A percentile compares a stretch with the other conserved stretches of the same genome.
phyloP scores from a whole-genome alignment of 37 sponge, comb jelly and placozoan genomes.

The Axinella damicornis region DNA sequence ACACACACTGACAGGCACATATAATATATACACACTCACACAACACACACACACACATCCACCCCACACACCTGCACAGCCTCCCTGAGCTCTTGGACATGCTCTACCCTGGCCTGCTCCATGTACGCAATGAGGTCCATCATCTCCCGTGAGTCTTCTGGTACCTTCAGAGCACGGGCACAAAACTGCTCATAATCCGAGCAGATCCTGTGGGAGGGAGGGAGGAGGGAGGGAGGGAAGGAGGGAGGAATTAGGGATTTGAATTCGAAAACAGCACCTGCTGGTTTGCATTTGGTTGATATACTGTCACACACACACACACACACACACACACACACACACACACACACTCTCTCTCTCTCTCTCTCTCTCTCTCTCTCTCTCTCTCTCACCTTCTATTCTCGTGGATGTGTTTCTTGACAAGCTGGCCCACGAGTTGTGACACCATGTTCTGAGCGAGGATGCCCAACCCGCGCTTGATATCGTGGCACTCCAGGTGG shows the following conservation, averaged over 20 bases:
- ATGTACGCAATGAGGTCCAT: slow-evolving; percentile 89
- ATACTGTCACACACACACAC: too few relatives aligned
- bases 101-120: slow-evolving; percentile 61
- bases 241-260: neutral
- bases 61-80: slow-evolving; percentile 47
- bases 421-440: slow-evolving; percentile 60
- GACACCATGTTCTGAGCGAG: slow-evolving; percentile 38
- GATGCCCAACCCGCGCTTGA: slow-evolving; percentile 71
- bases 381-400: slow-evolving; percentile 92
- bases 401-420: slow-evolving; percentile 63
- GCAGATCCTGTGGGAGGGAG: slow-evolving; percentile 67
- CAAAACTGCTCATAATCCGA: slow-evolving; percentile 88
- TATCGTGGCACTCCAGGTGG: slow-evolving; percentile 82
- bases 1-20: too few relatives aligned
- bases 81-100: slow-evolving; percentile 60
- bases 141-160: slow-evolving; percentile 92
- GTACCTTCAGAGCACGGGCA: slow-evolving; percentile 70
- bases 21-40: too few relatives aligned
- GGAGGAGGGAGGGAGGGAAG: neutral
- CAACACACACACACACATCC: too few relatives aligned
- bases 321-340: too few relatives aligned
- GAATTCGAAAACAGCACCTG: neutral
- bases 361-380: too few relatives aligned
- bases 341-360: too few relatives aligned
- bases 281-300: neutral